Base-by-base conservation (phyloP, 2,888 invertebrate species). In the Cetonia aurata region DNA sequence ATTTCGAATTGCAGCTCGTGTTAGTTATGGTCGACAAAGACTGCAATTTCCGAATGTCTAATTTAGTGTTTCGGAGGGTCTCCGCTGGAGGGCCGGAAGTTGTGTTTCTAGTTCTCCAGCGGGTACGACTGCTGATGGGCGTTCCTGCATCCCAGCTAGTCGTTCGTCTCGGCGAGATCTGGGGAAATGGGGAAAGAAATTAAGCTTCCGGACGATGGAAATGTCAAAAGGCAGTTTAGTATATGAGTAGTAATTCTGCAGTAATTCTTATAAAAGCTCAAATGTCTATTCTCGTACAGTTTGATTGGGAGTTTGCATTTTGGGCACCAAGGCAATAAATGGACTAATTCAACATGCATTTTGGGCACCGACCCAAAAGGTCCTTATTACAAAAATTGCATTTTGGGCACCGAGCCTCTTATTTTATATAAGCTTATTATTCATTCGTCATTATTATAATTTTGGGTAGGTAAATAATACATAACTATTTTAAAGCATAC, bases 31-130 rank as follows among this genome's bases (percentile, higher is more conserved):
- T 52, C 25, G 25, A 57, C 57, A 57, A 57, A 57, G 57, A 57
- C 41, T 42, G 44, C 57, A 42, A 57, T 57, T 57, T 57, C 57
- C 57, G 57, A 37, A 42, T 4, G 52, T 42, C 52, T 52, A 52
- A 52, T 52, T 37, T 37, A 37, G 37, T 37, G 37, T 10, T 37
- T 37, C 37, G 37, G 12, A 52, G 9, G 19, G 52, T 52, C 19
- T 52, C 52, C 19, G 25, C 9, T 25, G 10, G 52, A 52, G 52
- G 42, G 37, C 57, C 41, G 41, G 44, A 57, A 57, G 41, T 57
- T 57, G 17, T 41, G 37, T 57, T 41, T 41, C 19, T 57, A 41
- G 19, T 41, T 17, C 41, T 57, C 44, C 25, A 17, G 52, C 37
- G 37, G 33, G 37, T 4, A 4, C 25, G 37, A 37, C 37, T 10